These are phyloP conservation scores for Heliconius hortense DNA, from an alignment of 2,888 invertebrate genomes.

Conservation along the genomic window DNA sequence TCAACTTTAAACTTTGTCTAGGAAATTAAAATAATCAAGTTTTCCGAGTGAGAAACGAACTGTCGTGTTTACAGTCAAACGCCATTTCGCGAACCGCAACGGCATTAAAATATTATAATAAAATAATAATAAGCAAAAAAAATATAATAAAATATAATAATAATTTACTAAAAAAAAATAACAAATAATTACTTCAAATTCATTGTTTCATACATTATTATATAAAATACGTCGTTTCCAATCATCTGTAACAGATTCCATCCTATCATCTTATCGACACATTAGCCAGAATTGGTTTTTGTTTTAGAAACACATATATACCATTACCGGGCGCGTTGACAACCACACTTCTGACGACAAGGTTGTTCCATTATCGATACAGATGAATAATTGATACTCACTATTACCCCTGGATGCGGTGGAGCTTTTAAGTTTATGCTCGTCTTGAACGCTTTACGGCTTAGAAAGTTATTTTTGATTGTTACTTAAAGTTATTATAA, in stretches of 20 bases:
- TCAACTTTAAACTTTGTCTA: no score
- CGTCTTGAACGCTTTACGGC: conserved; percentile 21
- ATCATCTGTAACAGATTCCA: conserved; percentile 30
- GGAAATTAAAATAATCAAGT: no score
- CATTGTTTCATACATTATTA: background rate
- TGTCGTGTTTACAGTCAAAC: no score
- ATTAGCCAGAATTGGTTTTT: conserved; percentile 58
- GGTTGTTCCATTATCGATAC: conserved; percentile 79
- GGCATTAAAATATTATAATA: no score
- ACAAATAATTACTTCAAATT: background rate
- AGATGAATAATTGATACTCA: conserved; percentile 74
- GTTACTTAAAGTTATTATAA: background rate
- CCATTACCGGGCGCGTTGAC: conserved; percentile 73
- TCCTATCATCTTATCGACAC: conserved; percentile 30
- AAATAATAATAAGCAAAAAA: no score
- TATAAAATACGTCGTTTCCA: conserved; percentile 14
- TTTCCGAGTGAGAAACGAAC: no score
- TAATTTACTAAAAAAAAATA: no score
- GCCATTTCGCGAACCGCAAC: no score
- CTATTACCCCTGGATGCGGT: conserved; percentile 43
- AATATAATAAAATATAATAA: no score
- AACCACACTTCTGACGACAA: conserved; percentile 73
- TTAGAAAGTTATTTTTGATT: conserved; percentile 2
- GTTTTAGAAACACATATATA: conserved; percentile 51
- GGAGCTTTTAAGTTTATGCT: conserved; percentile 29